phyloP scores from a whole-genome alignment of 2,888 invertebrate species.

The Eupeodes luniger region DNA sequence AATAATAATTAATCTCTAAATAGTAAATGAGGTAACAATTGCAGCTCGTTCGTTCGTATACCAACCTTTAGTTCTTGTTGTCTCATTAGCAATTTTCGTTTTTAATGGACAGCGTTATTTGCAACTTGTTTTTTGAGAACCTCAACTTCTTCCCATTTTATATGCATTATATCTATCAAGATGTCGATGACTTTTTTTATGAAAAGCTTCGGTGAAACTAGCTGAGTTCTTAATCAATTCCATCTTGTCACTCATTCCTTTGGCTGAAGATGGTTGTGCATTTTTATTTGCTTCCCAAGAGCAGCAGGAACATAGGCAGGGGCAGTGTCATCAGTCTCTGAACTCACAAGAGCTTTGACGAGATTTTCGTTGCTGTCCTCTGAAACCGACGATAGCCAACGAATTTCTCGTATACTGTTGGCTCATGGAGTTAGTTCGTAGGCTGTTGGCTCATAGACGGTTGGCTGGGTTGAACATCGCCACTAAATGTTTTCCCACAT shows the following conservation, averaged over 20 bases:
- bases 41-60: background rate
- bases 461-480: background rate
- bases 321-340: too few relatives aligned
- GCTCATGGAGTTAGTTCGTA: background rate
- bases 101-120: background rate
- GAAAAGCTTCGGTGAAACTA: background rate
- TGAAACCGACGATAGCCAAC: too few relatives aligned
- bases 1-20: background rate
- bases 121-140: background rate
- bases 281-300: too few relatives aligned
- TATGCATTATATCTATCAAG: background rate
- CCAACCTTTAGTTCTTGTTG: slow-evolving; percentile 1
- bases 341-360: too few relatives aligned
- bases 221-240: background rate
- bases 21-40: background rate
- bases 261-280: too few relatives aligned
- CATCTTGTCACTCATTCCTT: background rate
- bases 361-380: too few relatives aligned
- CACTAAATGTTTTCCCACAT: background rate
- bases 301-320: too few relatives aligned
- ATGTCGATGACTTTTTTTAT: background rate
- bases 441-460: background rate
- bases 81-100: background rate
- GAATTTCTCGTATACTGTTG: background rate
- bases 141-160: background rate